These are phyloP conservation scores for Mallateleia sp. DNA, from an alignment of 2,888 invertebrate species.

Conservation along the genomic window DNA sequence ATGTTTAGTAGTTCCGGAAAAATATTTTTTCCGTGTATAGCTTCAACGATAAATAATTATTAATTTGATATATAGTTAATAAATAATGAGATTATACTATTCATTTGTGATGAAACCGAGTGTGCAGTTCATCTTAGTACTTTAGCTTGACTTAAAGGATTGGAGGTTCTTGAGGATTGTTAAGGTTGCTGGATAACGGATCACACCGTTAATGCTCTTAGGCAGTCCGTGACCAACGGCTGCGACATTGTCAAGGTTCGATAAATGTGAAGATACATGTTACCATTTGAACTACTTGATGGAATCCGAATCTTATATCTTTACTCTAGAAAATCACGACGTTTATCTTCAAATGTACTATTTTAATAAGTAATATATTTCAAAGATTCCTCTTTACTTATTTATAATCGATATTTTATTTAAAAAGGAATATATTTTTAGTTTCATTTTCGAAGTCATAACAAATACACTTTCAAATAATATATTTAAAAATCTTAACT, in stretches of 20 bases:
- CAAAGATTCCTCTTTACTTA: too few relatives aligned
- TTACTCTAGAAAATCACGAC: conserved; percentile 7
- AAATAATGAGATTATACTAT: not conserved
- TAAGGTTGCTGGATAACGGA: conserved; percentile 54
- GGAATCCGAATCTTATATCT: conserved; percentile 10
- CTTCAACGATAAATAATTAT: conserved; percentile 6
- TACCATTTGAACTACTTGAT: conserved; percentile 28
- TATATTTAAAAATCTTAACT: too few relatives aligned
- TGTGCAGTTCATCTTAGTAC: conserved; percentile 31
- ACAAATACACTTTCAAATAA: too few relatives aligned
- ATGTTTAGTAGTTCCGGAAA: too few relatives aligned
- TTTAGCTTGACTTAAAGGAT: conserved; percentile 50
- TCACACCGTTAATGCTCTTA: conserved; percentile 59
- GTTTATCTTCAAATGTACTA: not conserved
- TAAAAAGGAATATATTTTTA: too few relatives aligned
- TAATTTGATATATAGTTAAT: not conserved
- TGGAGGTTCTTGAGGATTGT: conserved; percentile 46
- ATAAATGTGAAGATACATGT: conserved; percentile 56
- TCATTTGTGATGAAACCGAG: not conserved
- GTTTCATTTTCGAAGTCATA: too few relatives aligned
- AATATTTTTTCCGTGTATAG: too few relatives aligned
- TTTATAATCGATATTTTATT: not conserved
- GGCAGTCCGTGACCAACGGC: conserved; percentile 49
- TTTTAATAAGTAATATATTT: not conserved
- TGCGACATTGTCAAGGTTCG: conserved; percentile 50